Evolutionary conservation across 1,140 invertebrate species (phyloP).

Genomic region (Trichogramma pretiosum): DNA sequence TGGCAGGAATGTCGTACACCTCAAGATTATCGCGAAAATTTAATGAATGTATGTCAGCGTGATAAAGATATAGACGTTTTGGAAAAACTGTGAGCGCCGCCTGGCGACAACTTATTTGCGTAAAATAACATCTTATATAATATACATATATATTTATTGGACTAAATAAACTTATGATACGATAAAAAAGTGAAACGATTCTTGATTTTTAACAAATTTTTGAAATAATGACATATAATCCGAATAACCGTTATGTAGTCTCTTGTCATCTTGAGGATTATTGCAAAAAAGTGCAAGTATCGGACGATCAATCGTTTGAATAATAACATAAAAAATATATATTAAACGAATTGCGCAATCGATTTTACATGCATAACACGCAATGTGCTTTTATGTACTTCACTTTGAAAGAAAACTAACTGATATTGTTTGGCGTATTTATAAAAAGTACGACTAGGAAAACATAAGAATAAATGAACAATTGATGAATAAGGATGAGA

Average conservation of each 20-base stretch:
- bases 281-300: too few relatives aligned
- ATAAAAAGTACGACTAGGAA: background rate
- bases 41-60: background rate
- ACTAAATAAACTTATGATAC: conserved; percentile 12
- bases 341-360: background rate
- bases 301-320: too few relatives aligned
- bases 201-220: conserved; percentile 2
- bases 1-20: background rate
- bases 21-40: background rate
- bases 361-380: too few relatives aligned
- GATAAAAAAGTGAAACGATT: background rate
- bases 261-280: too few relatives aligned
- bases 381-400: too few relatives aligned
- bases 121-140: conserved; percentile 6
- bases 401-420: conserved; percentile 4
- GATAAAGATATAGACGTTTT: conserved; percentile 2
- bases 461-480: background rate
- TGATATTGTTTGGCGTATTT: too few relatives aligned
- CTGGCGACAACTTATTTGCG: background rate
- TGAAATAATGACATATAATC: too few relatives aligned
- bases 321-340: too few relatives aligned
- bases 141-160: conserved; percentile 23
- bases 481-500: too few relatives aligned
- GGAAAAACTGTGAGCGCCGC: background rate
- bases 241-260: too few relatives aligned